A percentile compares a stretch with the other conserved stretches of the same genome.
Evolutionary conservation across 2,888 invertebrate species (phyloP).

Genomic region (Lamproptera curius): DNA sequence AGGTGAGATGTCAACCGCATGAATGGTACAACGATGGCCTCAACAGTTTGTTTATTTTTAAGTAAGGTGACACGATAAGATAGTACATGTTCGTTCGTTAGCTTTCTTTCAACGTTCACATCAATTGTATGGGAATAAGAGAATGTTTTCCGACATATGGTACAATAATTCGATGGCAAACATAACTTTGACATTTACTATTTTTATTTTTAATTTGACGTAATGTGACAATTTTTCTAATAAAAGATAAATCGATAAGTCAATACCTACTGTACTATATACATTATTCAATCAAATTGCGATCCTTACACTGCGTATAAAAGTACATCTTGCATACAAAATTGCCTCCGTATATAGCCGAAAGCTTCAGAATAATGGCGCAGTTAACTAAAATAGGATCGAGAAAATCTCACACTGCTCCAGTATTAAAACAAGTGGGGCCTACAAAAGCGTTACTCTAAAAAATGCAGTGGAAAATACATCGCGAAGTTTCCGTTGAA

Average conservation of each 20-base stretch:
- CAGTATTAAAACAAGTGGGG: conserved; percentile 66
- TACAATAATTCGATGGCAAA: no score
- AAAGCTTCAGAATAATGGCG: conserved; percentile 12
- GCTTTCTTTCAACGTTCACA: conserved; percentile 35
- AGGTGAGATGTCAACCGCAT: conserved; percentile 71
- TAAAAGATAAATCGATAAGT: no score
- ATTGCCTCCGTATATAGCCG: neutral
- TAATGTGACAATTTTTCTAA: no score
- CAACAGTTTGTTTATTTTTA: conserved; percentile 39
- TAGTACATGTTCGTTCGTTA: conserved; percentile 42
- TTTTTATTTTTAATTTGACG: no score
- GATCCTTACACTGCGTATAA: no score
- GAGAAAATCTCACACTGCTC: conserved; percentile 54
- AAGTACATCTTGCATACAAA: conserved; percentile 14
- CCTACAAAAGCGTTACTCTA: conserved; percentile 74
- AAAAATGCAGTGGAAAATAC: conserved; percentile 75
- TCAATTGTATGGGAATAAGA: conserved; percentile 23
- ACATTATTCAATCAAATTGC: no score
- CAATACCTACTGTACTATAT: no score
- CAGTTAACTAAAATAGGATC: conserved; percentile 34
- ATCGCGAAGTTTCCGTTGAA: conserved; percentile 71
- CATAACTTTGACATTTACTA: no score
- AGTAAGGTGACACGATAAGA: conserved; percentile 62
- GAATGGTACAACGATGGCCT: conserved; percentile 46
- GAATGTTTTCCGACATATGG: no score